These are phyloP conservation scores for Leguminivora glycinivorella DNA, from an alignment of 1,140 invertebrate species.

Conservation along the genomic window DNA sequence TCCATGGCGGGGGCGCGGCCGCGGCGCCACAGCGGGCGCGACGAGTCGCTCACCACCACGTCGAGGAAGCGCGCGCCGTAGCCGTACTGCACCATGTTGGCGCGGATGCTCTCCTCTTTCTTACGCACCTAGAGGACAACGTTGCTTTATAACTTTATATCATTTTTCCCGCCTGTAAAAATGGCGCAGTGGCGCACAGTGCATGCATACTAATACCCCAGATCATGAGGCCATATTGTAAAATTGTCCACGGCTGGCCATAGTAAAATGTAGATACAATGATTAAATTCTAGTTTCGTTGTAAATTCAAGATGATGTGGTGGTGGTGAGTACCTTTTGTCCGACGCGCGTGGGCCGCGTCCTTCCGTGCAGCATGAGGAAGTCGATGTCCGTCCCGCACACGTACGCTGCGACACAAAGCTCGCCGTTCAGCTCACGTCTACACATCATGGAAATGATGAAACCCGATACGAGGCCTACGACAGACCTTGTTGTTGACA, in stretches of 20 bases:
- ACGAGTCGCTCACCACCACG: slow-evolving; percentile 94
- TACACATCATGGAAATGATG: no score
- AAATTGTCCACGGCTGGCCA: no score
- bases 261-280: no score
- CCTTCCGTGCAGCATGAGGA: slow-evolving; percentile 93
- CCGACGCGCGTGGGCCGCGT: slow-evolving; percentile 88
- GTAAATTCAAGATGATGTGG: no score
- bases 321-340: slow-evolving; percentile 82
- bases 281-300: no score
- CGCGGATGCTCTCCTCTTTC: slow-evolving; percentile 90
- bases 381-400: slow-evolving; percentile 96
- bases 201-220: no score
- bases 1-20: slow-evolving; percentile 85
- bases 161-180: no score
- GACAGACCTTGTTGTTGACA: no score
- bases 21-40: slow-evolving; percentile 87
- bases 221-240: no score
- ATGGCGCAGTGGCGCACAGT: no score
- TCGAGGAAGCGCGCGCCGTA: slow-evolving; percentile 89
- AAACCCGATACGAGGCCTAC: no score
- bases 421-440: background rate
- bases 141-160: background rate
- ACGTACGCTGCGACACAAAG: slow-evolving; percentile 82
- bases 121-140: slow-evolving; percentile 81
- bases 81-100: slow-evolving; percentile 94